phyloP scores from a whole-genome alignment of 2,113 vertebrate species.

The Microcebus jonahi region DNA sequence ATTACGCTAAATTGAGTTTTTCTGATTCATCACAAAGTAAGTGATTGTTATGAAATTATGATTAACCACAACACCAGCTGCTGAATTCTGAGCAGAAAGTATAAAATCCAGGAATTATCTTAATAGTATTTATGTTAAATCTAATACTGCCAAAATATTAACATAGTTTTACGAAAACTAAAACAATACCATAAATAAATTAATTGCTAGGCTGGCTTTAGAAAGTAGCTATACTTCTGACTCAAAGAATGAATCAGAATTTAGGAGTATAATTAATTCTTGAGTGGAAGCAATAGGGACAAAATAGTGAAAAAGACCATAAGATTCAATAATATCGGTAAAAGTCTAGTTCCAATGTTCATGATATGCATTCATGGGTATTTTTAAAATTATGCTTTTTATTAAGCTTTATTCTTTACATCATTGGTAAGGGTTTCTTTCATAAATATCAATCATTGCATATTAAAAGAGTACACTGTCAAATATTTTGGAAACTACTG shows the following conservation, averaged over 20 bases:
- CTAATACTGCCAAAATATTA: background rate
- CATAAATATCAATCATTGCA: background rate
- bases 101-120: background rate
- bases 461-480: background rate
- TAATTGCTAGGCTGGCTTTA: background rate
- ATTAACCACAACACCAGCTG: background rate
- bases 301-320: background rate
- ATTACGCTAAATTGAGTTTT: background rate
- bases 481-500: background rate
- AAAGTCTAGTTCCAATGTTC: background rate
- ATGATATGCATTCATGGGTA: background rate
- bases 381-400: background rate
- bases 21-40: background rate
- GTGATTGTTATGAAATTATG: background rate
- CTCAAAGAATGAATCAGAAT: background rate
- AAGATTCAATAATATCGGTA: background rate
- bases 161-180: background rate
- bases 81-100: background rate
- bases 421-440: background rate
- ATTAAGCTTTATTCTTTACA: background rate
- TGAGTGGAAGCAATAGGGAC: background rate
- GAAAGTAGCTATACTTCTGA: background rate
- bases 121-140: background rate
- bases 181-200: background rate
- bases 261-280: background rate